These are phyloP conservation scores for Arenicola marina DNA, from an alignment of 2,888 invertebrate genomes.

Conservation along the genomic window DNA sequence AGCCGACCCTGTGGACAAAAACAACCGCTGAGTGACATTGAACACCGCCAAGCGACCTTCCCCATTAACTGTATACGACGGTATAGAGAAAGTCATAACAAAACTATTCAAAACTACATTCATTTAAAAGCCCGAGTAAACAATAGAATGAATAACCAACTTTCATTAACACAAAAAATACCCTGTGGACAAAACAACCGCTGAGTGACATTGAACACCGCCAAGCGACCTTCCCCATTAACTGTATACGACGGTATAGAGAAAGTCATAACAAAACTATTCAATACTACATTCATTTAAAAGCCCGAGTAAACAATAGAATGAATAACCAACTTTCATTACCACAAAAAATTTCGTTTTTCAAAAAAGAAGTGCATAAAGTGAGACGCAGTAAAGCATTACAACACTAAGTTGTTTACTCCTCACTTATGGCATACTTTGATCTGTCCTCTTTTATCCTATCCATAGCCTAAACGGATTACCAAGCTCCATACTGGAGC, in stretches of 20 bases:
- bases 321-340: background rate
- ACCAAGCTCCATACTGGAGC: too few relatives aligned
- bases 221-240: background rate
- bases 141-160: background rate
- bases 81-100: background rate
- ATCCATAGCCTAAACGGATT: too few relatives aligned
- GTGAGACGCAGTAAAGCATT: background rate
- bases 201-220: background rate
- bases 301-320: background rate
- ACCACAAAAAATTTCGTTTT: background rate
- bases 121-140: background rate
- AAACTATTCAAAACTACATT: background rate
- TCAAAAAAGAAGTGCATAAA: background rate
- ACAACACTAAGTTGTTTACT: too few relatives aligned
- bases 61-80: background rate
- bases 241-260: background rate
- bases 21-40: background rate
- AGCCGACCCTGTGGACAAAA: slow-evolving; percentile 62
- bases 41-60: background rate
- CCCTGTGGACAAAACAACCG: too few relatives aligned
- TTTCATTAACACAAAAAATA: background rate
- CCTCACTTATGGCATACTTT: too few relatives aligned
- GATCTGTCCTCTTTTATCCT: too few relatives aligned
- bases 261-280: background rate
- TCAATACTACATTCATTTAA: background rate